These are phyloP conservation scores for Eurystomus gularis DNA, from an alignment of 2,113 vertebrate genomes.

Conservation along the genomic window DNA sequence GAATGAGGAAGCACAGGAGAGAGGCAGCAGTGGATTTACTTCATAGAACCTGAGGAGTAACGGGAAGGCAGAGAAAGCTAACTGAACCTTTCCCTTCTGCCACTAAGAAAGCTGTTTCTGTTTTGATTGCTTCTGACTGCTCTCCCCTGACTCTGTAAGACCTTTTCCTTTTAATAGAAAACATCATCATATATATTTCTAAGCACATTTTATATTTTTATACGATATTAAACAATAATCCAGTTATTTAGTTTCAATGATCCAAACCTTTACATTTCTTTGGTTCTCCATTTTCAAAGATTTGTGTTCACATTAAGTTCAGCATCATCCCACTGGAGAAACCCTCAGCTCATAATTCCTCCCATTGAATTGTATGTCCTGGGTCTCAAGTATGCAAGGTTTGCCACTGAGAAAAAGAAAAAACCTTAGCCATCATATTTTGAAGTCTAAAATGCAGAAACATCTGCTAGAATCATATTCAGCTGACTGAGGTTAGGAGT, in stretches of 20 bases:
- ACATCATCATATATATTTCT: not conserved
- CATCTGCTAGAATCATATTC: conserved; percentile 46
- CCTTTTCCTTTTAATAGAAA: not conserved
- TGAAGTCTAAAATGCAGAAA: conserved; percentile 26
- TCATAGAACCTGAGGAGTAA: not conserved
- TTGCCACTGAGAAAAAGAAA: not conserved
- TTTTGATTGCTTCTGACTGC: not conserved
- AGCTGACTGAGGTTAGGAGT: conserved; percentile 33
- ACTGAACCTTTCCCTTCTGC: not conserved
- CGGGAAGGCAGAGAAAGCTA: not conserved
- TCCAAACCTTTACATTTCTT: not conserved
- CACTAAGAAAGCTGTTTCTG: not conserved
- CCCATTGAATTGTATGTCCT: not conserved
- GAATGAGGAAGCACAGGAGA: not conserved
- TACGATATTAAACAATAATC: not conserved
- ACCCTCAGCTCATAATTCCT: conserved; percentile 31
- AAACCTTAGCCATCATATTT: conserved; percentile 3
- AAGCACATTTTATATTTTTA: not conserved
- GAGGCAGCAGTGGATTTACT: not conserved
- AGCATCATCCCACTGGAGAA: not conserved
- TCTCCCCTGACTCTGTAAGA: not conserved
- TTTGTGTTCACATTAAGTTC: not conserved
- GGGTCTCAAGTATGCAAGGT: not conserved
- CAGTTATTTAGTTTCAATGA: not conserved
- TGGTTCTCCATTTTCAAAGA: not conserved